Evolutionary conservation across 2,113 vertebrate species (phyloP).

Genomic region (Tretioscincus oriximinensis): DNA sequence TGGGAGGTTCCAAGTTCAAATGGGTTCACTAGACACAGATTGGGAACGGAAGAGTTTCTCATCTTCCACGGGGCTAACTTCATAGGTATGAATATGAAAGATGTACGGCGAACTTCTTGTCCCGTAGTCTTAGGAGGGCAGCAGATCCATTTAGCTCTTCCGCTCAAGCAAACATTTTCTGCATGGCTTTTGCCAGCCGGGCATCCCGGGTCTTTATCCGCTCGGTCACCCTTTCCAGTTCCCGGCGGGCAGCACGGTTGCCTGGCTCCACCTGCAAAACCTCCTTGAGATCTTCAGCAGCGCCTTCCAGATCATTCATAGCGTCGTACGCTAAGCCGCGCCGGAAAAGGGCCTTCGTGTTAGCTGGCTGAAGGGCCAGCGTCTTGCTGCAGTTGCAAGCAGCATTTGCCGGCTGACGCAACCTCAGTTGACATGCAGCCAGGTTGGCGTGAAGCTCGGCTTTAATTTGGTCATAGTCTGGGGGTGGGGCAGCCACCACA

Average conservation of each 20-base stretch:
- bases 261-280: conserved; percentile 80
- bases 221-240: conserved; percentile 75
- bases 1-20: background rate
- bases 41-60: too few species aligned
- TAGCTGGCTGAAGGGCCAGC: conserved; percentile 75
- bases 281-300: conserved; percentile 74
- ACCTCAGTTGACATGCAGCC: conserved; percentile 83
- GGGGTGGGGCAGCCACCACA: conserved; percentile 68
- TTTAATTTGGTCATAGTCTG: conserved; percentile 69
- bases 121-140: background rate
- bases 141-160: background rate
- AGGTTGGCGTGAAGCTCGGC: conserved; percentile 83
- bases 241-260: conserved; percentile 78
- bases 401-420: conserved; percentile 76
- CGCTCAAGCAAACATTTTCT: conserved; percentile 79
- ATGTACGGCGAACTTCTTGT: too few species aligned
- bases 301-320: conserved; percentile 80
- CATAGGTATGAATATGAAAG: too few species aligned
- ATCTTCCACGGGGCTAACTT: too few species aligned
- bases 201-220: conserved; percentile 74
- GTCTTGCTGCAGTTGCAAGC: conserved; percentile 78
- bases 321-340: conserved; percentile 81
- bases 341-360: conserved; percentile 84
- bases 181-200: conserved; percentile 80
- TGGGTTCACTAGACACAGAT: background rate